Base-by-base conservation (phyloP, 2,888 invertebrate genomes). In the Byasa hedistus region DNA sequence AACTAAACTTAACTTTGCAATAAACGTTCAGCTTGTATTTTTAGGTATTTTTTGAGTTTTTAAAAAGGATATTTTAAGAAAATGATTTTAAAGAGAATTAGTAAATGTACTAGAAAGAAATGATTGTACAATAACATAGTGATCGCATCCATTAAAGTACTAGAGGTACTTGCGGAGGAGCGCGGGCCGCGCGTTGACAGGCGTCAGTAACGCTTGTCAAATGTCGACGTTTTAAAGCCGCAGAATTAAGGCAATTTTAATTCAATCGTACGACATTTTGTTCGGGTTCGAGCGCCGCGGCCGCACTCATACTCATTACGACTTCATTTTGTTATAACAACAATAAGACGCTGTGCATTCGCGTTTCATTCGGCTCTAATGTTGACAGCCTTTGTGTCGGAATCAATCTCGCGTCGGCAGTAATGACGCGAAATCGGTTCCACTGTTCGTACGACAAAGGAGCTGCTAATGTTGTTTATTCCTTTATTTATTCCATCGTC, bases 321-420 rank as follows among this genome's bases (percentile, higher is more conserved):
- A 80, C 89, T 91, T 89, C 85, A 90, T 90, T 90, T 90, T 89
- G 83, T 86, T 87, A 80, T 86, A 85, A 87, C 87, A 88, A 91
- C 88, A 90, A 91, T 87, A 79, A 78, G 77, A 75, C 77, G 73
- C 76, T 73, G 39, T 3, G 71, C 71, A 68, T 74, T 73, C 73
- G 72, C 74, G 72, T 76, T 86, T 84, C 82, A 86, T 86, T 86
- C 85, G 79, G 79, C 77, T 75, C 77, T 72, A 78, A 79, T 76
- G 80, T 82, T 86, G 89, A 88, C 90, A 82, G 84, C 79, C 80
- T 84, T 89, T 90, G 89, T 90, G 76, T 76, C 73, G 75, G 86
- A 87, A 89, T 91, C 90, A 89, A 90, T 89, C 87, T 87, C 82
- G 81, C 79, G 79, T 82, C 79, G 69, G 81, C 81, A 81, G 81